Percentiles rank a stretch among this genome's conserved stretches.
Evolutionary conservation across 2,888 invertebrate species (phyloP).

Genomic region (Bugulina stolonifera): DNA sequence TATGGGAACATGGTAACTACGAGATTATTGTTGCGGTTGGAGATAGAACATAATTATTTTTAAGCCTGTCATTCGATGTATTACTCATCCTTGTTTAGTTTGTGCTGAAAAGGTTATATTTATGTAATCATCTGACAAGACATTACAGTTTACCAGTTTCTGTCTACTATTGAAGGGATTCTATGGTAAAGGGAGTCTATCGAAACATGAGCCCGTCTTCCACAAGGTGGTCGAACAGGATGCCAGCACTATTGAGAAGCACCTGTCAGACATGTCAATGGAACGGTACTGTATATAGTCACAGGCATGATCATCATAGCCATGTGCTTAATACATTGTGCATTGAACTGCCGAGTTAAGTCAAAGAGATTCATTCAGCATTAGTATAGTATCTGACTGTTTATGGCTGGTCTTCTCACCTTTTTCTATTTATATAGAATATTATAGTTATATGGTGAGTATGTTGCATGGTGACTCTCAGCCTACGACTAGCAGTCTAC

Average conservation of each 20-base stretch:
- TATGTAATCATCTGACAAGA: too few species aligned
- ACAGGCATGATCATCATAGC: background rate
- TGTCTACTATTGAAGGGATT: constrained; percentile 39
- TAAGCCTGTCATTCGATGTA: background rate
- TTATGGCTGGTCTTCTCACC: too few species aligned
- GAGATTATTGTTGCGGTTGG: background rate
- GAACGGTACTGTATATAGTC: background rate
- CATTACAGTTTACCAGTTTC: too few species aligned
- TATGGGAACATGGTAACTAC: background rate
- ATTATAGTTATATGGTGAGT: too few species aligned
- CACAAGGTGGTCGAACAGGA: background rate
- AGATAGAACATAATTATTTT: background rate
- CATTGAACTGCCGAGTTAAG: too few species aligned
- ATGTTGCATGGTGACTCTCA: too few species aligned
- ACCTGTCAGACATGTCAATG: background rate
- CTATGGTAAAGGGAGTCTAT: constrained; percentile 42
- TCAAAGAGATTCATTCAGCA: too few species aligned
- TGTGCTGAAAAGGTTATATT: too few species aligned
- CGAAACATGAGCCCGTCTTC: constrained; percentile 37
- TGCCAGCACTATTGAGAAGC: background rate
- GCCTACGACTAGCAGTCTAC: too few species aligned
- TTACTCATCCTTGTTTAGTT: background rate
- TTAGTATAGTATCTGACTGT: too few species aligned
- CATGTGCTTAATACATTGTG: too few species aligned
- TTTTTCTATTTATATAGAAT: too few species aligned